Conservation (phyloP, 2,888 invertebrate species). For the Urechis unicinctus region DNA sequence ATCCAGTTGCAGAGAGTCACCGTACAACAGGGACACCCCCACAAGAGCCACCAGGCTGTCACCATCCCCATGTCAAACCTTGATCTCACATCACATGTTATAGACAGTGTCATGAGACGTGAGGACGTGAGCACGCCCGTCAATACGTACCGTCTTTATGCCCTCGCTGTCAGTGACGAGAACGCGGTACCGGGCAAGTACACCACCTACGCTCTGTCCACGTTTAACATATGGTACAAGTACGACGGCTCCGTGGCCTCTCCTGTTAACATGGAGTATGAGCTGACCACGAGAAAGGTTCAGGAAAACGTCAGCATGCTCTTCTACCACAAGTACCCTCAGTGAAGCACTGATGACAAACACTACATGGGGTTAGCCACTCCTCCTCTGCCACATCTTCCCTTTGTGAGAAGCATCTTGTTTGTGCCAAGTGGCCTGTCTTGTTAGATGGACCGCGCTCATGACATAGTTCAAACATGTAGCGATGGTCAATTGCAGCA, state of each 20-base stretch:
- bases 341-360: no score
- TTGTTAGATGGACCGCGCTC: no score
- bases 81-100: constrained; percentile 35
- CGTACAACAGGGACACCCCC: constrained; percentile 24
- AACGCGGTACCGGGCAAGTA: constrained; percentile 43
- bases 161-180: constrained; percentile 39
- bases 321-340: constrained; percentile 31
- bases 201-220: constrained; percentile 31
- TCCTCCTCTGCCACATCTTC: no score
- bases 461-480: no score
- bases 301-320: constrained; percentile 44
- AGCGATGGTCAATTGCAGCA: no score
- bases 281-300: constrained; percentile 36
- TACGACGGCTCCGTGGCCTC: constrained; percentile 41
- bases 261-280: constrained; percentile 43
- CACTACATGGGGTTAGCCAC: no score
- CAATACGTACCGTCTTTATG: constrained; percentile 40
- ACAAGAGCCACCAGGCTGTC: constrained; percentile 38
- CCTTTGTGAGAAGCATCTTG: no score
- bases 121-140: constrained; percentile 14
- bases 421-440: no score
- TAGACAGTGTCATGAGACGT: constrained; percentile 37
- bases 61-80: constrained; percentile 34
- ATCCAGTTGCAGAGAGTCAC: constrained; percentile 43
- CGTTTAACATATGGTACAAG: constrained; percentile 32